Evolutionary conservation across 2,888 invertebrate species (phyloP).

Genomic region (Abscondita cerata): DNA sequence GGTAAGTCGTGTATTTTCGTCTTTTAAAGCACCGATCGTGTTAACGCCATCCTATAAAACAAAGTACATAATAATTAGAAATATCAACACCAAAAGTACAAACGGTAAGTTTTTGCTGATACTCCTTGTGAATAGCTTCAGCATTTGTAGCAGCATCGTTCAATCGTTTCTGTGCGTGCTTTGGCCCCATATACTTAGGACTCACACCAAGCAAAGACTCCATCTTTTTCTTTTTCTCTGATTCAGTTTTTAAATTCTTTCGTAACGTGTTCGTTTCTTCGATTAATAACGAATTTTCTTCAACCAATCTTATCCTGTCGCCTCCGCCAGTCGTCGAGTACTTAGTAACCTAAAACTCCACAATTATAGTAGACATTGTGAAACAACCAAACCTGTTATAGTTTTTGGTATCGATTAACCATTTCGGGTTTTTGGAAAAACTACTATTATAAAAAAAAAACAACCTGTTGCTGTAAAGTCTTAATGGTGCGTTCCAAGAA

Average conservation of each 20-base stretch:
- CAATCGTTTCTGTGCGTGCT: conserved; percentile 69
- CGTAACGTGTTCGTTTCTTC: conserved; percentile 80
- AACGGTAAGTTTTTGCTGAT: conserved; percentile 62
- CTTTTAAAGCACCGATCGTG: conserved; percentile 60
- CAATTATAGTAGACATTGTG: not conserved
- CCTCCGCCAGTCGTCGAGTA: conserved; percentile 50
- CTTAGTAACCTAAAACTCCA: conserved; percentile 51
- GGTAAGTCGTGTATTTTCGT: conserved; percentile 51
- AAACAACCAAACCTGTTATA: too few relatives aligned
- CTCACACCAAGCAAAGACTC: conserved; percentile 73
- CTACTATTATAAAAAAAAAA: too few relatives aligned
- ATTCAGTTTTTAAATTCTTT: conserved; percentile 70
- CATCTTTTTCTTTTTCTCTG: conserved; percentile 73
- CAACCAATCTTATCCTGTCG: conserved; percentile 58
- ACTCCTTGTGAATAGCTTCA: conserved; percentile 66
- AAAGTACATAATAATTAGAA: too few relatives aligned
- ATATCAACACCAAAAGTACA: not conserved
- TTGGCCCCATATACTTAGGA: conserved; percentile 64
- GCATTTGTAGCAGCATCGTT: conserved; percentile 67
- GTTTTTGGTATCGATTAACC: too few relatives aligned
- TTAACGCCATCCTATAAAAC: conserved; percentile 61
- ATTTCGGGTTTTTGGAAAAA: too few relatives aligned
- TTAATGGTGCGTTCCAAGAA: conserved; percentile 76
- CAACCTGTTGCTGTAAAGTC: conserved; percentile 59
- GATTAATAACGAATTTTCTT: conserved; percentile 79